Evolutionary conservation across 2,797 vertebrate species (phyloP).

Genomic region (Meriones psammophilus): DNA sequence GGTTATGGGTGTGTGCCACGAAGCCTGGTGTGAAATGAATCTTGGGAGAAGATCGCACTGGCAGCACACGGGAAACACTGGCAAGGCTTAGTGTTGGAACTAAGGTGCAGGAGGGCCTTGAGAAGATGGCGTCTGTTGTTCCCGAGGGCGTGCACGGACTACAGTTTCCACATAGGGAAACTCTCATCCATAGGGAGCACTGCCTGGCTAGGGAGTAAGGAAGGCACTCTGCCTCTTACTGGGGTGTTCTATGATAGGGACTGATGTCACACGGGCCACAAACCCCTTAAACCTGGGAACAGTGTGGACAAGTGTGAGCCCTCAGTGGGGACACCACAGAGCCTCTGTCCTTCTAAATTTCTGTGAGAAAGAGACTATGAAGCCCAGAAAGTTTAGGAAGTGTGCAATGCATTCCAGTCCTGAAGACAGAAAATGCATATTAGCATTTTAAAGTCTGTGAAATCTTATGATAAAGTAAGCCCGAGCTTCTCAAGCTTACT

Average conservation of each 20-base stretch:
- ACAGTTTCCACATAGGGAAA: neutral
- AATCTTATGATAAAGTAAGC: slow-evolving; percentile 25
- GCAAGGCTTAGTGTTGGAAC: neutral
- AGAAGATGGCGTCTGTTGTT: neutral
- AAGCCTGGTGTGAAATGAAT: neutral
- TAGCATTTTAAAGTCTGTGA: slow-evolving; percentile 38
- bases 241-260: neutral
- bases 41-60: neutral
- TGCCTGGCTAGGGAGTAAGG: no score
- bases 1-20: neutral
- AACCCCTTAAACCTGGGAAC: slow-evolving; percentile 20
- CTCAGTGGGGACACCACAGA: slow-evolving; percentile 41
- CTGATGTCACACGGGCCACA: neutral
- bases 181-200: neutral
- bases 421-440: neutral
- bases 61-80: neutral
- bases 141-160: neutral
- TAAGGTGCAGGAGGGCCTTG: neutral
- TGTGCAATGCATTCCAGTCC: neutral
- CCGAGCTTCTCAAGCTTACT: slow-evolving; percentile 46
- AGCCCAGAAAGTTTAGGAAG: slow-evolving; percentile 48
- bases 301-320: slow-evolving; percentile 14
- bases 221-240: no score
- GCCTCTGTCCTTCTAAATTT: slow-evolving; percentile 35
- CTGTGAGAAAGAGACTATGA: slow-evolving; percentile 6